Conservation (phyloP, 2,113 vertebrate genomes). For the Passer montanus region DNA sequence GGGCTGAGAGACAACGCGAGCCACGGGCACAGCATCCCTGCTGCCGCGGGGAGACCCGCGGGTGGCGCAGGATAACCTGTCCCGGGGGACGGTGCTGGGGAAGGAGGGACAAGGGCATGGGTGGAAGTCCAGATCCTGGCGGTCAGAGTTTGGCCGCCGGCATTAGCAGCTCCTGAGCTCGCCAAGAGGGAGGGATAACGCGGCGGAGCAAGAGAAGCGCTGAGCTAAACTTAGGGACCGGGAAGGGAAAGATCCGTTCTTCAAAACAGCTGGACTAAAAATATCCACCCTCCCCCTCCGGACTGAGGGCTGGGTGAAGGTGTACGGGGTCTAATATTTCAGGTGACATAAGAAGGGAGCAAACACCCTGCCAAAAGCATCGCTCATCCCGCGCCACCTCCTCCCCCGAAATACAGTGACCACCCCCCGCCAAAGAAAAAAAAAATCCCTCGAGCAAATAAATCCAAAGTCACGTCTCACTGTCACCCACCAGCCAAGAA, state of each 20-base stretch:
- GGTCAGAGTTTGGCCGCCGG: not conserved
- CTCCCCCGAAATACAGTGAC: not conserved
- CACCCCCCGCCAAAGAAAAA: not conserved
- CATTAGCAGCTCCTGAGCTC: not conserved
- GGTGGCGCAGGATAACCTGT: not conserved
- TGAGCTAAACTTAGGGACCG: not conserved
- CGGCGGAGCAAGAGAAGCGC: not conserved
- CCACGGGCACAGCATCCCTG: not conserved
- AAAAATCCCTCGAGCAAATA: not conserved
- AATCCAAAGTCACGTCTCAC: not conserved
- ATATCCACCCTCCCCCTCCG: not conserved
- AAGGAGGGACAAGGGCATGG: not conserved
- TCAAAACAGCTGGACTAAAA: not conserved
- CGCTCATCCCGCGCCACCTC: not conserved
- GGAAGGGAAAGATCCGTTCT: not conserved
- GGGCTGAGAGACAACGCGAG: not conserved
- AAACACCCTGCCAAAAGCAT: not conserved
- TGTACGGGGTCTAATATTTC: not conserved
- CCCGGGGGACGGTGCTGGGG: not conserved
- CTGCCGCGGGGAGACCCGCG: not conserved
- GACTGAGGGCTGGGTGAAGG: not conserved
- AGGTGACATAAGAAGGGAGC: slow-evolving; percentile 6
- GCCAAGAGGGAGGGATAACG: not conserved
- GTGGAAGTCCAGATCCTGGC: not conserved
- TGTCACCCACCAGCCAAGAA: not conserved